Evolutionary conservation across 2,113 vertebrate species (phyloP).

Genomic region (Limnothrissa miodon): DNA sequence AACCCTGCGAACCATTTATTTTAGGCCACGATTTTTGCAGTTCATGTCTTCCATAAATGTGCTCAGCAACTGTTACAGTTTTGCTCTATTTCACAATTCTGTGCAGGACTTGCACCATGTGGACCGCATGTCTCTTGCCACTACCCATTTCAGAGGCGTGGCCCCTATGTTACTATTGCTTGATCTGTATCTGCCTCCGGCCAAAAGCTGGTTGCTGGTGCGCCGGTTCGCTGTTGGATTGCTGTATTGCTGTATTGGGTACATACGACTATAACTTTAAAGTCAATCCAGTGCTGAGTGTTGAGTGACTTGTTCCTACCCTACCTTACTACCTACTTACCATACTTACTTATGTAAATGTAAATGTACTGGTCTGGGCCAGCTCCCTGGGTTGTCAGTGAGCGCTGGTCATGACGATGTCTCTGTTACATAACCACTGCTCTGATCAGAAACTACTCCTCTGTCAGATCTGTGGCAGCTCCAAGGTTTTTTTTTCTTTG

Average conservation of each 20-base stretch:
- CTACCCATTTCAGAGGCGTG: not conserved
- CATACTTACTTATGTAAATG: too few species aligned
- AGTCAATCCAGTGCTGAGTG: not conserved
- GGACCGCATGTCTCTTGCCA: not conserved
- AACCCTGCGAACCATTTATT: slow-evolving; percentile 28
- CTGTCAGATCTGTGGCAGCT: not conserved
- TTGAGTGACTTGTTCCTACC: not conserved
- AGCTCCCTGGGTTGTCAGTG: not conserved
- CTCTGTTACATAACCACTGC: not conserved
- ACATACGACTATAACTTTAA: not conserved
- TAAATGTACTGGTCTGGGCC: not conserved
- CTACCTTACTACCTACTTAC: too few species aligned
- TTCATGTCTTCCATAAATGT: slow-evolving; percentile 25
- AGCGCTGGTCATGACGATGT: not conserved
- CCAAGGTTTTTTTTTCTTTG: not conserved
- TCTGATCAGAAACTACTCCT: not conserved
- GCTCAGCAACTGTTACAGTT: slow-evolving; percentile 2
- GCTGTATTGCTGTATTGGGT: not conserved
- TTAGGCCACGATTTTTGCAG: slow-evolving; percentile 22
- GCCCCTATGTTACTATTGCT: not conserved
- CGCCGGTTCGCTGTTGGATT: not conserved
- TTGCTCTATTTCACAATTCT: slow-evolving; percentile 18
- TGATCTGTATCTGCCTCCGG: not conserved
- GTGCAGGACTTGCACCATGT: not conserved
- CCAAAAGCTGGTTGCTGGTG: too few species aligned